These are phyloP conservation scores for Nannoperca australis DNA, from an alignment of 2,797 vertebrate genomes.

Conservation along the genomic window DNA sequence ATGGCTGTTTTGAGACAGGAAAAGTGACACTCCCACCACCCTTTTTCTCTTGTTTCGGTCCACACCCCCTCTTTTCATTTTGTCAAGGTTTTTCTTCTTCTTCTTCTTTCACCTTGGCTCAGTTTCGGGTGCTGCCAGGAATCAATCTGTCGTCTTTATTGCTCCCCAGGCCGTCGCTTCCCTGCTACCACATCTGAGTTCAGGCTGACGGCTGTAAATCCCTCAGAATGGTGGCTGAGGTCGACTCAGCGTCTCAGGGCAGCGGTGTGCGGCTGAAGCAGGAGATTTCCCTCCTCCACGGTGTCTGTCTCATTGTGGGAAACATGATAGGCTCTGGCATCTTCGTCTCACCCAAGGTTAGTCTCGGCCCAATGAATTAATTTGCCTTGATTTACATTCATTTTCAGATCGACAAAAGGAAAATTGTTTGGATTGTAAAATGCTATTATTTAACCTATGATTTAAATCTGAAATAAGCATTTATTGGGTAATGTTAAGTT, in stretches of 20 bases:
- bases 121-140: neutral
- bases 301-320: conserved; percentile 88
- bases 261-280: conserved; percentile 83
- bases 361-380: neutral
- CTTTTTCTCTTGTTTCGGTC: neutral
- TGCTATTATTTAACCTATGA: neutral
- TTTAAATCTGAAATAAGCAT: neutral
- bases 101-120: neutral
- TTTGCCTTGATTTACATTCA: neutral
- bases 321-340: conserved; percentile 90
- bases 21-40: conserved; percentile 11
- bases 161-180: neutral
- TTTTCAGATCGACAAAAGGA: neutral
- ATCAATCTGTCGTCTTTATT: neutral
- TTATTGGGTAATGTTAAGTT: neutral
- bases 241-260: conserved; percentile 62
- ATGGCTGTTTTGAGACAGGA: conserved; percentile 32
- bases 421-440: neutral
- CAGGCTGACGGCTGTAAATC: conserved; percentile 14
- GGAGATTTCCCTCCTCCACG: conserved; percentile 88
- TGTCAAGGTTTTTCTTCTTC: neutral
- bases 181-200: neutral
- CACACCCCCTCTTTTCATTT: neutral
- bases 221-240: conserved; percentile 73
- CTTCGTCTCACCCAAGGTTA: conserved; percentile 86